A percentile compares a stretch with the other conserved stretches of the same genome.
These are phyloP conservation scores for Drosophila melanogaster DNA, from an alignment of 1,140 invertebrate species.

Conservation along the genomic window DNA sequence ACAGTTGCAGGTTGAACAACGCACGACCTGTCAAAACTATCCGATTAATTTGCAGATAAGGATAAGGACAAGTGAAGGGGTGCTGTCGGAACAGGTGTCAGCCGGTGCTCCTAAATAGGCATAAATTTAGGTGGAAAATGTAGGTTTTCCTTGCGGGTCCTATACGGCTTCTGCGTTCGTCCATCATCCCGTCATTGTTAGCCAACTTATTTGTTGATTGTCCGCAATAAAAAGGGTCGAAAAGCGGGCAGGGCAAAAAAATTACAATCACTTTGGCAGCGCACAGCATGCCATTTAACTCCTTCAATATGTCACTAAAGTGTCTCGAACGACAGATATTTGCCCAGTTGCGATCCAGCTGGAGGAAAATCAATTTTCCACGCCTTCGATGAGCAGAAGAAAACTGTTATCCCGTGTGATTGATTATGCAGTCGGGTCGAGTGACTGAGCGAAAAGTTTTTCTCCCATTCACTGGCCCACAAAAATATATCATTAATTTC, in stretches of 20 bases:
- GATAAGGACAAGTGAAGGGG: not conserved
- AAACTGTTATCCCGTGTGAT: conserved; percentile 77
- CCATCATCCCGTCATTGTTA: conserved; percentile 27
- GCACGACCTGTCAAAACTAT: conserved; percentile 63
- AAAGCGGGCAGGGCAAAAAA: conserved; percentile 10
- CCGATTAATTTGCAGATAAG: conserved; percentile 47
- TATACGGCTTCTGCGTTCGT: conserved; percentile 3
- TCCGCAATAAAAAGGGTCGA: conserved; percentile 7
- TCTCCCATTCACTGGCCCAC: conserved; percentile 59
- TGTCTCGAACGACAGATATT: conserved; percentile 72
- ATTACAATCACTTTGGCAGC: conserved; percentile 39
- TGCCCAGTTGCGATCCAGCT: conserved; percentile 22
- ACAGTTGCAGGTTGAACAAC: conserved; percentile 35
- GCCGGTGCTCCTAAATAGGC: conserved; percentile 13
- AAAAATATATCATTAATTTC: conserved; percentile 74
- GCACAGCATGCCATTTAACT: conserved; percentile 65
- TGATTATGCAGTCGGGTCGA: conserved; percentile 69
- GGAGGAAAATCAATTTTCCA: conserved; percentile 73
- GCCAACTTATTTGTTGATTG: conserved; percentile 37
- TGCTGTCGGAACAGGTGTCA: conserved; percentile 15
- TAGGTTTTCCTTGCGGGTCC: not conserved
- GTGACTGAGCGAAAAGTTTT: conserved; percentile 73
- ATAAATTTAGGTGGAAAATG: not conserved
- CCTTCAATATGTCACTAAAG: conserved; percentile 79
- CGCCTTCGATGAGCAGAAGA: conserved; percentile 52